These are phyloP conservation scores for Antitype chi DNA, from an alignment of 2,888 invertebrate genomes.

Conservation along the genomic window DNA sequence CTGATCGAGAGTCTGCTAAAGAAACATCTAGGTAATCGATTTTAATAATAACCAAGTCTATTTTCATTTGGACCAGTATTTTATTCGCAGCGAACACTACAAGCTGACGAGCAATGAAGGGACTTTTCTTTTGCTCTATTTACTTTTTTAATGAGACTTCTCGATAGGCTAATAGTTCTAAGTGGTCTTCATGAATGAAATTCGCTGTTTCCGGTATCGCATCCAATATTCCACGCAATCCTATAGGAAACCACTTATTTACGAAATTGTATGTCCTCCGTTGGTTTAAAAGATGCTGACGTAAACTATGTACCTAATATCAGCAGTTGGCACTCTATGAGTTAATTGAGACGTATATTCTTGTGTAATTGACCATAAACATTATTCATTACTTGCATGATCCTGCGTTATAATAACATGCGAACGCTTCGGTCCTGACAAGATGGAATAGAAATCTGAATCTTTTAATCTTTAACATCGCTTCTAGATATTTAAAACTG, in stretches of 20 bases:
- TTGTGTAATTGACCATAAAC: conserved; percentile 16
- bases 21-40: conserved; percentile 11
- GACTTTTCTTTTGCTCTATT: not conserved
- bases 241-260: conserved; percentile 30
- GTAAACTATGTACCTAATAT: not conserved
- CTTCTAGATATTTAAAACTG: not conserved
- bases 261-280: not conserved
- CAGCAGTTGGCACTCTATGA: conserved; percentile 9
- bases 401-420: conserved; percentile 9
- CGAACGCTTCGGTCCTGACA: not conserved
- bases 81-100: not conserved
- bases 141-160: conserved; percentile 1
- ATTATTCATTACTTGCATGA: conserved; percentile 13
- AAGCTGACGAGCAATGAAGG: not conserved
- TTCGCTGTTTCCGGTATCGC: conserved; percentile 23
- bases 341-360: conserved; percentile 32
- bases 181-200: conserved; percentile 6
- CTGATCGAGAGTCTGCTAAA: not conserved
- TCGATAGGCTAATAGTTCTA: not conserved
- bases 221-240: conserved; percentile 14
- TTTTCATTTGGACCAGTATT: not conserved
- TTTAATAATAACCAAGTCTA: conserved; percentile 4
- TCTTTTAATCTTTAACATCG: not conserved
- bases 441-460: conserved; percentile 6
- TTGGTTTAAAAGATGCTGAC: not conserved